Evolutionary conservation across 2,888 invertebrate species (phyloP), one percentile per base, ranked within the genome.

Genomic region (Thecophora atra): DNA sequence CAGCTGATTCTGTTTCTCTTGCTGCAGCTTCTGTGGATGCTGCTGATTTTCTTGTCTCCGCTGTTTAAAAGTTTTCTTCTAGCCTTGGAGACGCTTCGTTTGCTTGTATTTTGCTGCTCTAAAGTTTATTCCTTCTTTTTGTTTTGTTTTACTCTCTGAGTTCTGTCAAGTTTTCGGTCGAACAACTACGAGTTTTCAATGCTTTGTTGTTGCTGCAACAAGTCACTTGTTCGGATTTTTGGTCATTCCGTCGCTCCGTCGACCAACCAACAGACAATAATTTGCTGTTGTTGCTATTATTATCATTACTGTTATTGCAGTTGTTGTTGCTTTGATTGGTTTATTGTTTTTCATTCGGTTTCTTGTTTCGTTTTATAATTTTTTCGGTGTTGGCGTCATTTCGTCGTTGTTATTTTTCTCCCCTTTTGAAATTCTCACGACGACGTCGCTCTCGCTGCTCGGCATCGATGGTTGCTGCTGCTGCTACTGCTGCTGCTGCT

Each of bases 181-280:
- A n/a, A 37, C 37, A 6, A 37, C 37, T 37, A 8, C 37, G 11
- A 37, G 37, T 37, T 37, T 37, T 37, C 37, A 37, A 8, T 6
- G 6, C 37, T 6, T 37, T 37, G 37, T 37, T 37, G 37, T 66
- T 28, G 47, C 47, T 51, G 19, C 65, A 52, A 66, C 51, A 52
- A 51, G 26, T 51, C 65, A 51, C 51, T 66, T 66, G 65, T 51
- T 66, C 52, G 65, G 51, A 26, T 51, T 65, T 47, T 47, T n/a
- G 54, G 28, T 52, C 21, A 30, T 51, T 66, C 52, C 26, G 19
- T 64, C 19, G 44, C 47, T 47, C 24, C 19, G 56, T 21, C 5
- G 56, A 26, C 26, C 26, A 26, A 26, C 24, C 56, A 21, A 52
- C 19, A 24, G 37, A 37, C 37, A 37, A 37, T 11, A 37, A 37